Base-by-base conservation (phyloP, 2,113 vertebrate genomes). In the Entosphenus tridentatus region DNA sequence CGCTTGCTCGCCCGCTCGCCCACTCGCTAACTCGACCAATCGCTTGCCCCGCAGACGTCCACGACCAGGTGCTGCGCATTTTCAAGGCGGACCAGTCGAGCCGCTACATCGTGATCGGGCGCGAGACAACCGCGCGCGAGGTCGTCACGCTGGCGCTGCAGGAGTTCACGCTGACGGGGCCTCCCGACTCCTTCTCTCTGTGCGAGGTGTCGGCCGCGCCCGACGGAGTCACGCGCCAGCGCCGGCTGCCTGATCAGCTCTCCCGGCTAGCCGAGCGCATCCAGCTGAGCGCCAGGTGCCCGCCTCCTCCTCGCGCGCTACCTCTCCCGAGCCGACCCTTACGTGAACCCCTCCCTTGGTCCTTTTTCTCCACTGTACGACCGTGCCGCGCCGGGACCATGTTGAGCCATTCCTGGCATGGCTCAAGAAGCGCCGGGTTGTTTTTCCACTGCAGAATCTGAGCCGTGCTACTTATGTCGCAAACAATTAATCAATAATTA, bases 81-180 rank as follows among this genome's bases (percentile, higher is more conserved):
- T 98, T 96, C 76, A 96, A 95, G 74, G 93, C 89, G 1, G 92
- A 98, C 76, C 93, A 98, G 78, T 89, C 96, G 75, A 96, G 90
- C 69, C 88, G 92, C 5, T 98, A 98, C 79, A 90, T 98, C 76
- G 96, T 98, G 93, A 96, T 96, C 73, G 88, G 92, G 71, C 93
- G 92, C 74, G 92, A 98, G 76, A 96, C 92, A 1, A 98, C 93
- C 1, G 93, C 93, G 1, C 93, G 92, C 73, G 91, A 98, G 77
- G 92, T 96, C 69, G 93, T 98, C 57, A 76, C 85, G 69, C 90
- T 95, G 80, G 89, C 89, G 21, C 90, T 98, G 79, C 78, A 91
- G 72, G 91, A 96, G 71, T 96, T 98, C 57, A 89, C 89, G 56
- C 77, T 98, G 70, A 95, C 90, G 2, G 81, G 90, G 11, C 80